Conservation (phyloP, 2,888 invertebrate genomes). For the Melanotus villosus region DNA sequence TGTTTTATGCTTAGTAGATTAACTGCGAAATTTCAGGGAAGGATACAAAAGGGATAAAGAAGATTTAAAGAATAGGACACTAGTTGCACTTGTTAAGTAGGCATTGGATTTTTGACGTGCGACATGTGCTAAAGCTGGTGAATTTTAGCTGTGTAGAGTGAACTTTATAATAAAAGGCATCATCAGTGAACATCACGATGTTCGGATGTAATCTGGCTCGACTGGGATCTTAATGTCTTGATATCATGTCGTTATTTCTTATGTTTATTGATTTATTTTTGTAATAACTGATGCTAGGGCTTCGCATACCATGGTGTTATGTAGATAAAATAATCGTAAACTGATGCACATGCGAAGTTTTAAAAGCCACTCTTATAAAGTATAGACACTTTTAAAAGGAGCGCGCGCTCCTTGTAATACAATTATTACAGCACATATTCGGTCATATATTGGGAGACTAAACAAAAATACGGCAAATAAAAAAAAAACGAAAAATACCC, state of each 20-base stretch:
- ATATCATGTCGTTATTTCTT: slow-evolving; percentile 51
- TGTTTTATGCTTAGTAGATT: no score
- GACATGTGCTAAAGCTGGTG: no score
- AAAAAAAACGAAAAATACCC: slow-evolving; percentile 54
- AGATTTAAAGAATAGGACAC: no score
- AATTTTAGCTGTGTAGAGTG: slow-evolving; percentile 43
- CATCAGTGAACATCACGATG: slow-evolving; percentile 47
- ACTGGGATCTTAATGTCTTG: slow-evolving; percentile 52
- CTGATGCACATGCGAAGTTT: slow-evolving; percentile 4
- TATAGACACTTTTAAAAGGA: background rate
- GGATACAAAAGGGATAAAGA: no score
- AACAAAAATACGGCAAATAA: slow-evolving; percentile 56
- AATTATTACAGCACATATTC: slow-evolving; percentile 13
- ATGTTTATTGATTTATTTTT: slow-evolving; percentile 54
- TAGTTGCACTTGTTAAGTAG: no score
- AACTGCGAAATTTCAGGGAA: no score
- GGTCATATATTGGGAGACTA: slow-evolving; percentile 34
- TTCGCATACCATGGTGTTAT: slow-evolving; percentile 29
- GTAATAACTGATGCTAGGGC: slow-evolving; percentile 44
- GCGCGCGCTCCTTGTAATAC: slow-evolving; percentile 4
- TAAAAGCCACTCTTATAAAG: background rate
- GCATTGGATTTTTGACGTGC: no score
- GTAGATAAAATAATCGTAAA: slow-evolving; percentile 37
- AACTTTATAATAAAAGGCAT: slow-evolving; percentile 45
- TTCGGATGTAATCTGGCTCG: slow-evolving; percentile 51